Evolutionary conservation across 2,113 vertebrate genomes (phyloP).

Genomic region (Megalops atlanticus): DNA sequence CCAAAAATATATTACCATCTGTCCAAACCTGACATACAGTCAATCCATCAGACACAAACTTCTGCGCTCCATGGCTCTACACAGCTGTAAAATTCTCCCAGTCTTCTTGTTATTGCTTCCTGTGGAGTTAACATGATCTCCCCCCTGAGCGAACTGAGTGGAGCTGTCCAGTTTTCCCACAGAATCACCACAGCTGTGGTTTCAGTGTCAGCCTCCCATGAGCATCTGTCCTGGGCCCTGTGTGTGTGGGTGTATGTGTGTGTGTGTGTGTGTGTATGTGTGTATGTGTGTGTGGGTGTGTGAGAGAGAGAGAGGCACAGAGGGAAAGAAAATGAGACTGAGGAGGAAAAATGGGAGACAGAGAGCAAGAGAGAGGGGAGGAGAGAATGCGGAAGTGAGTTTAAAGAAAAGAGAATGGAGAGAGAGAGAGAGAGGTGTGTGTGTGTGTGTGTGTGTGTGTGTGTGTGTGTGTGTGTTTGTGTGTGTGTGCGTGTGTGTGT

Average conservation of each 20-base stretch:
- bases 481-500: slow-evolving; percentile 34
- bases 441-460: no score
- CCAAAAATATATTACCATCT: neutral
- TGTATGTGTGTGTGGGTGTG: neutral
- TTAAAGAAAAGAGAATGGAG: no score
- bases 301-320: no score
- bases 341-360: no score
- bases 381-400: no score
- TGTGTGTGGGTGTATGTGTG: neutral
- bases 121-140: slow-evolving; percentile 3
- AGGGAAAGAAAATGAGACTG: no score
- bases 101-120: neutral
- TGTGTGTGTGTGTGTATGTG: neutral
- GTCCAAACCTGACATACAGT: neutral
- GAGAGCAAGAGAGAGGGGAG: no score
- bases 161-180: neutral
- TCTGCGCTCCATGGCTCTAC: neutral
- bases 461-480: neutral
- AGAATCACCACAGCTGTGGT: slow-evolving; percentile 1
- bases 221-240: neutral
- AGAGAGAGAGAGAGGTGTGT: no score
- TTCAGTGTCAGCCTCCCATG: neutral
- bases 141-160: neutral
- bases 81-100: neutral
- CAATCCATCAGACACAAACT: neutral